Conservation (phyloP, 2,888 invertebrate species). For the Phalera bucephala region DNA sequence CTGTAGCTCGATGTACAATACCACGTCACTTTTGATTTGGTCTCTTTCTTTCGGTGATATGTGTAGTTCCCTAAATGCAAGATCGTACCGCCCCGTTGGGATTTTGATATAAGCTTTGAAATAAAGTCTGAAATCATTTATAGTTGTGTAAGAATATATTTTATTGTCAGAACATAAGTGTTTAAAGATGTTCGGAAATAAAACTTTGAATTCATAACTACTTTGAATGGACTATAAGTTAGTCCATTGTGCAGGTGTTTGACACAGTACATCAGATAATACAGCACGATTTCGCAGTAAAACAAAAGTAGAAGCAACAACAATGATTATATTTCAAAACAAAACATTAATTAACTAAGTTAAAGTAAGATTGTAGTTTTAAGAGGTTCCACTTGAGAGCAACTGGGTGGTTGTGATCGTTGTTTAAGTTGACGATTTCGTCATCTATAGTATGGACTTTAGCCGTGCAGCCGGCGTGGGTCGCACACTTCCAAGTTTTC, state of each 20-base stretch:
- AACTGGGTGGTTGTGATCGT: slow-evolving; percentile 50
- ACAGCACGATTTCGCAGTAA: no score
- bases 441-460: slow-evolving; percentile 59
- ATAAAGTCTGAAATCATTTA: slow-evolving; percentile 3
- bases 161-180: no score
- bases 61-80: slow-evolving; percentile 39
- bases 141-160: slow-evolving; percentile 3
- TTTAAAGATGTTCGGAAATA: no score
- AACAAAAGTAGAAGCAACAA: no score
- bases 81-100: slow-evolving; percentile 44
- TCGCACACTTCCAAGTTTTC: slow-evolving; percentile 60
- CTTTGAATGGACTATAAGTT: no score
- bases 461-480: slow-evolving; percentile 56
- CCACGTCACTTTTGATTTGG: slow-evolving; percentile 30
- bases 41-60: slow-evolving; percentile 33
- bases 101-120: slow-evolving; percentile 28
- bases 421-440: slow-evolving; percentile 47
- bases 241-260: no score
- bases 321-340: no score
- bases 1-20: slow-evolving; percentile 42
- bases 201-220: no score
- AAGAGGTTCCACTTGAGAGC: slow-evolving; percentile 21
- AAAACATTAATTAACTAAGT: no score
- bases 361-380: slow-evolving; percentile 19
- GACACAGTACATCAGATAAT: no score